phyloP scores from a whole-genome alignment of 2,113 vertebrate species.

The Calidris pygmaea region DNA sequence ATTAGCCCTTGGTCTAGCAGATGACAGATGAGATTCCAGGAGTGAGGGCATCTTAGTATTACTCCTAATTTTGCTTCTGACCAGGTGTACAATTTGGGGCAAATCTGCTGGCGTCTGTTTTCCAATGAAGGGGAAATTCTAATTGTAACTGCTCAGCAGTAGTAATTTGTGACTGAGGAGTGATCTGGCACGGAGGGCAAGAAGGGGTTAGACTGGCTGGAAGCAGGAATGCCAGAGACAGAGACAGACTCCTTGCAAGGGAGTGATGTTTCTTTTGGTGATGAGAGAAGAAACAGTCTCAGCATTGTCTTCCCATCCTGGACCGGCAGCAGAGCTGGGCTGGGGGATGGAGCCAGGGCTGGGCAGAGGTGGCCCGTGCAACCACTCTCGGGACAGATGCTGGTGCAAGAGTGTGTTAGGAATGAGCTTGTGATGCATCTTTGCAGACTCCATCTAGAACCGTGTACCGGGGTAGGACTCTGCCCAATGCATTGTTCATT shows the following conservation, averaged over 20 bases:
- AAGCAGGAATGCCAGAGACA: not conserved
- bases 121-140: not conserved
- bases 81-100: not conserved
- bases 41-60: not conserved
- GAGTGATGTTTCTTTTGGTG: not conserved
- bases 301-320: not conserved
- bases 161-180: not conserved
- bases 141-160: not conserved
- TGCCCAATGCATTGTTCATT: not conserved
- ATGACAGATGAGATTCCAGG: not conserved
- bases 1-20: not conserved
- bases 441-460: not conserved
- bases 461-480: rapidly evolving
- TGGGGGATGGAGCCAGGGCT: not conserved
- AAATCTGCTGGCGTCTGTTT: not conserved
- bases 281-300: not conserved
- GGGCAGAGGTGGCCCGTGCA: not conserved
- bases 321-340: not conserved
- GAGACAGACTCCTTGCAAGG: not conserved
- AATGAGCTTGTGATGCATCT: not conserved
- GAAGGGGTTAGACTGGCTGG: not conserved
- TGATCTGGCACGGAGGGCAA: not conserved
- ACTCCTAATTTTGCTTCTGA: not conserved
- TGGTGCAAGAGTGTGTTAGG: not conserved
- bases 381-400: rapidly evolving